Evolutionary conservation across 2,797 vertebrate species (phyloP).

Genomic region (Malacoraja senta): DNA sequence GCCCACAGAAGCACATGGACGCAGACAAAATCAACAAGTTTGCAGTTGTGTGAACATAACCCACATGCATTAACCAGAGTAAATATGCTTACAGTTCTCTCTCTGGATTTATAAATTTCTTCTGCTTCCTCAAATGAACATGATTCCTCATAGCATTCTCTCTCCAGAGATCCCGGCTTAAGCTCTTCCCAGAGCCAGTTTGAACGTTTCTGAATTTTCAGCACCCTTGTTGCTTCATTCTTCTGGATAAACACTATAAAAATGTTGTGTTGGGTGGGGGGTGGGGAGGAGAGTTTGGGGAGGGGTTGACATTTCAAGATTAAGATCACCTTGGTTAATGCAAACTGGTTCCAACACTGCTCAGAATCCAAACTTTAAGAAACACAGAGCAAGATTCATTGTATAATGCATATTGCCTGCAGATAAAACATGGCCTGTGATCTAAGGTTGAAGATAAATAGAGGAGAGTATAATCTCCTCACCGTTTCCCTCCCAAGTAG

Average conservation of each 20-base stretch:
- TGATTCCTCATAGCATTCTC: constrained; percentile 39
- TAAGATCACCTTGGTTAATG: not conserved
- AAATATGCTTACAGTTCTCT: constrained; percentile 33
- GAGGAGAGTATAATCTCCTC: not conserved
- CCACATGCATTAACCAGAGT: not conserved
- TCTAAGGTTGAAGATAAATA: not conserved
- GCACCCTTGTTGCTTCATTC: constrained; percentile 28
- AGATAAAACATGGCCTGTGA: not conserved
- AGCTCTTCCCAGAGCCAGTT: constrained; percentile 39
- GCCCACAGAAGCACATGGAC: not conserved
- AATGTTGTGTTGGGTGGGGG: too few relatives aligned
- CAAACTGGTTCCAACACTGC: not conserved
- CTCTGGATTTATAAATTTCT: constrained; percentile 25
- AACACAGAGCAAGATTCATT: not conserved
- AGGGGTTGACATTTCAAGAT: too few relatives aligned
- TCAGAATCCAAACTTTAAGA: not conserved
- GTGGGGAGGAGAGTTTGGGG: not conserved
- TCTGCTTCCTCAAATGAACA: constrained; percentile 40
- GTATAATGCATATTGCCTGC: not conserved
- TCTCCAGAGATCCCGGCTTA: constrained; percentile 29
- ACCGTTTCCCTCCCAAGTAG: too few relatives aligned
- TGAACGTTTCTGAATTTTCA: constrained; percentile 25
- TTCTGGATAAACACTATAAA: constrained; percentile 33
- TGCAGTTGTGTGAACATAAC: not conserved
- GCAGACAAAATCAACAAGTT: not conserved